phyloP scores from a whole-genome alignment of 2,888 invertebrate species.

The Lottia scabra region DNA sequence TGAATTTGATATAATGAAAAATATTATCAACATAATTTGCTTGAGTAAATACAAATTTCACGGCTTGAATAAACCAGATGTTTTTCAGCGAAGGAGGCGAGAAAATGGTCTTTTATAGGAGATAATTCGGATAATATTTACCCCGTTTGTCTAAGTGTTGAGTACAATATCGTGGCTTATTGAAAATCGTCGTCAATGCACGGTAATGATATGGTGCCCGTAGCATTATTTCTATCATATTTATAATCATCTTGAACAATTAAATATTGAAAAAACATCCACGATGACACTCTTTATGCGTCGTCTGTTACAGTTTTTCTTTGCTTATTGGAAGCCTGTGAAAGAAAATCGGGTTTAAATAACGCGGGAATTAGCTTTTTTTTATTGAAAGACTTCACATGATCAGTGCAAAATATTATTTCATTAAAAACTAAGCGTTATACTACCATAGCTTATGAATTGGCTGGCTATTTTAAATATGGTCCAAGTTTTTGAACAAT shows the following conservation, averaged over 20 bases:
- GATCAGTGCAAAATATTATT: too few relatives aligned
- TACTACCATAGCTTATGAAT: too few relatives aligned
- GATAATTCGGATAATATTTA: not conserved
- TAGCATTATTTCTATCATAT: not conserved
- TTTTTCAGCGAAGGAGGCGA: not conserved
- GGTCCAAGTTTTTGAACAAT: too few relatives aligned
- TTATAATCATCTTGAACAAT: not conserved
- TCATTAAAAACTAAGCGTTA: too few relatives aligned
- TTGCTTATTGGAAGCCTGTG: too few relatives aligned
- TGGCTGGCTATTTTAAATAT: too few relatives aligned
- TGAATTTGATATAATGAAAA: conserved; percentile 1
- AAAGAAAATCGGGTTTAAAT: too few relatives aligned
- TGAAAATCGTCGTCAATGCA: not conserved
- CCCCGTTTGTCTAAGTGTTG: not conserved
- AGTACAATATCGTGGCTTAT: not conserved
- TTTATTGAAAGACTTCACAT: too few relatives aligned
- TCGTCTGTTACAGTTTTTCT: too few relatives aligned
- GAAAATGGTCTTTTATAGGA: not conserved
- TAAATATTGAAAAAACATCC: not conserved
- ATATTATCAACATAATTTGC: conserved; percentile 6
- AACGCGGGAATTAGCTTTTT: too few relatives aligned
- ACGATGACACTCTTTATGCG: too few relatives aligned
- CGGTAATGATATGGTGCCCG: conserved; percentile 1
- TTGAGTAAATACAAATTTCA: conserved; percentile 2
- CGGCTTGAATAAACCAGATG: not conserved